phyloP scores from a whole-genome alignment of 2,113 vertebrate genomes.

The Motacilla tschutschensis region DNA sequence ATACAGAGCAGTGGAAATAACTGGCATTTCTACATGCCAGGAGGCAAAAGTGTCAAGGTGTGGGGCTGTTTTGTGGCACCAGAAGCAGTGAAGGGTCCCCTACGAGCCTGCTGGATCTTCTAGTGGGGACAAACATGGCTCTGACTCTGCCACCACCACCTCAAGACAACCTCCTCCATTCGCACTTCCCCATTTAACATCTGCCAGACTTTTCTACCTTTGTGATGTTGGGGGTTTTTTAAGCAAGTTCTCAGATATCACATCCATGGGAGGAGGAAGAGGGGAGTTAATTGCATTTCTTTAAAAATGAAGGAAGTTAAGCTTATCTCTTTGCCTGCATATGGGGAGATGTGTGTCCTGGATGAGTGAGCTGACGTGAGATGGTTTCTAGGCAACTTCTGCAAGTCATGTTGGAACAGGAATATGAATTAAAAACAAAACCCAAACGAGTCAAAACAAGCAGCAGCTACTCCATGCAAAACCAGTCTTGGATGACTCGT shows the following conservation, averaged over 20 bases:
- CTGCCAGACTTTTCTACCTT: not conserved
- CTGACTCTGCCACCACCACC: not conserved
- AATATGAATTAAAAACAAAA: not conserved
- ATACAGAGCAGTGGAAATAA: not conserved
- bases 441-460: constrained; percentile 35
- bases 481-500: not conserved
- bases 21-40: not conserved
- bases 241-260: constrained; percentile 1
- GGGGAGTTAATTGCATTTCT: constrained; percentile 50
- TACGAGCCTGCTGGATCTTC: not conserved
- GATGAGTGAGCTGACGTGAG: constrained; percentile 23
- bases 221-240: not conserved
- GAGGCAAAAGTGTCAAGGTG: not conserved
- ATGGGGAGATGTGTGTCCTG: constrained; percentile 27
- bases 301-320: constrained; percentile 28
- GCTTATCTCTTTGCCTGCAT: constrained; percentile 65
- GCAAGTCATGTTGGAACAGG: constrained; percentile 19
- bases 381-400: constrained; percentile 65
- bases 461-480: not conserved
- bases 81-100: not conserved
- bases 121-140: not conserved
- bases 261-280: not conserved
- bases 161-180: not conserved
- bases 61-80: not conserved
- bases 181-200: not conserved